Conservation (phyloP, 2,797 vertebrate genomes). For the Nyctibius grandis region DNA sequence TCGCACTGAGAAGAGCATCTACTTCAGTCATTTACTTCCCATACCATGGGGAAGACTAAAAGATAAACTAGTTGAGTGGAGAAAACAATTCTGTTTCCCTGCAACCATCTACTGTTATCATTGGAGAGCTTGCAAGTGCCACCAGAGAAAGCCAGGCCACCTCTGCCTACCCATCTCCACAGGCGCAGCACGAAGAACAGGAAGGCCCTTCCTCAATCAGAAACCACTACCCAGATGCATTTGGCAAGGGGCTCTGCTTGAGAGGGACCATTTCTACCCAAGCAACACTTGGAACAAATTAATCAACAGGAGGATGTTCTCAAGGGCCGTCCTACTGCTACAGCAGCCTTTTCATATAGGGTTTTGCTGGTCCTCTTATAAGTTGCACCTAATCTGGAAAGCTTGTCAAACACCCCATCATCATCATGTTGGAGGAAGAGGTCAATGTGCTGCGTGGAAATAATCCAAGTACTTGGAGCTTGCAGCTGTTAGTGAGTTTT, state of each 20-base stretch:
- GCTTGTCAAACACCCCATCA: background rate
- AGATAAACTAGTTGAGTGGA: background rate
- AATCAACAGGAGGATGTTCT: background rate
- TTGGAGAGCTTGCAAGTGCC: background rate
- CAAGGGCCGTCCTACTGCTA: background rate
- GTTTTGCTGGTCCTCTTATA: background rate
- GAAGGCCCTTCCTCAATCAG: background rate
- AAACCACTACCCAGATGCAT: background rate
- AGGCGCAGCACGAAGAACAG: rapidly evolving
- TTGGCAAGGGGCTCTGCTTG: background rate
- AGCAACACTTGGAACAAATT: background rate
- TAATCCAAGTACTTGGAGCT: background rate
- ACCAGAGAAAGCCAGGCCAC: background rate
- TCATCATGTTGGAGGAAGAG: rapidly evolving
- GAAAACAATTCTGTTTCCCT: background rate
- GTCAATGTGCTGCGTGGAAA: background rate
- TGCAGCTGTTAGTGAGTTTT: background rate
- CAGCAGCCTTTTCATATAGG: background rate
- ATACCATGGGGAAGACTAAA: background rate
- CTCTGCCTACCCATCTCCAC: background rate
- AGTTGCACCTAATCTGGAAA: background rate
- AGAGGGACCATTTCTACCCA: background rate
- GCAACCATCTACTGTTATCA: background rate
- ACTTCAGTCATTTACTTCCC: background rate
- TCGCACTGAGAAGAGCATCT: rapidly evolving